Conservation (phyloP, 1,140 invertebrate species). For the Drosophila pseudoananassae region DNA sequence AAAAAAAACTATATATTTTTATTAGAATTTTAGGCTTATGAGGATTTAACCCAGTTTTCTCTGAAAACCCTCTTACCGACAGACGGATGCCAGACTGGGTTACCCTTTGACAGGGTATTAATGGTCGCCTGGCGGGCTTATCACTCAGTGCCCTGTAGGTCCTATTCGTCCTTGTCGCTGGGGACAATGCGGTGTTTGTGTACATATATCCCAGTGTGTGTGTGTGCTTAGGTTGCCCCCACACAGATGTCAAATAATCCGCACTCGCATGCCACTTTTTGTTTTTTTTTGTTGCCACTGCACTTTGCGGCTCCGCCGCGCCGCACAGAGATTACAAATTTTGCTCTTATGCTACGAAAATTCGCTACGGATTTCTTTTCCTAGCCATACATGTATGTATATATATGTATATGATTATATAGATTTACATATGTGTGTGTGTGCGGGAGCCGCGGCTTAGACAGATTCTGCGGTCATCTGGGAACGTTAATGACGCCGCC, state of each 20-base stretch:
- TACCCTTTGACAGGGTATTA: slow-evolving; percentile 25
- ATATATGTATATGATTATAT: slow-evolving; percentile 20
- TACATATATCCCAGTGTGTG: neutral
- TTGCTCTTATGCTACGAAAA: slow-evolving; percentile 67
- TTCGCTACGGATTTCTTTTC: slow-evolving; percentile 44
- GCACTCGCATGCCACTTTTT: slow-evolving; percentile 21
- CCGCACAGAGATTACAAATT: slow-evolving; percentile 74
- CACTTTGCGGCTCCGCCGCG: slow-evolving; percentile 41
- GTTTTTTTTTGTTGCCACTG: slow-evolving; percentile 40
- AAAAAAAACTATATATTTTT: neutral
- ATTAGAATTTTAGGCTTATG: neutral
- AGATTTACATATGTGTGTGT: slow-evolving; percentile 11
- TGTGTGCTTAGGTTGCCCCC: neutral
- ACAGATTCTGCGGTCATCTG: slow-evolving; percentile 68
- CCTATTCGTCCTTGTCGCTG: slow-evolving; percentile 4
- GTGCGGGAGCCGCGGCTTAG: slow-evolving; percentile 51
- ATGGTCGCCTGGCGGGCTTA: slow-evolving; percentile 48
- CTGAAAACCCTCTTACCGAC: slow-evolving; percentile 11
- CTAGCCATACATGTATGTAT: slow-evolving; percentile 18
- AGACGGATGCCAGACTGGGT: slow-evolving; percentile 13
- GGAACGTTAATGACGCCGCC: slow-evolving; percentile 68
- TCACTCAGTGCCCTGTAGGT: slow-evolving; percentile 30
- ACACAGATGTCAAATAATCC: slow-evolving; percentile 48
- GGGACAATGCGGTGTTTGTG: slow-evolving; percentile 22
- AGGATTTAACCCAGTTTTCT: slow-evolving; percentile 14